Conservation (phyloP, 2,888 invertebrate species). For the Allacma fusca region DNA sequence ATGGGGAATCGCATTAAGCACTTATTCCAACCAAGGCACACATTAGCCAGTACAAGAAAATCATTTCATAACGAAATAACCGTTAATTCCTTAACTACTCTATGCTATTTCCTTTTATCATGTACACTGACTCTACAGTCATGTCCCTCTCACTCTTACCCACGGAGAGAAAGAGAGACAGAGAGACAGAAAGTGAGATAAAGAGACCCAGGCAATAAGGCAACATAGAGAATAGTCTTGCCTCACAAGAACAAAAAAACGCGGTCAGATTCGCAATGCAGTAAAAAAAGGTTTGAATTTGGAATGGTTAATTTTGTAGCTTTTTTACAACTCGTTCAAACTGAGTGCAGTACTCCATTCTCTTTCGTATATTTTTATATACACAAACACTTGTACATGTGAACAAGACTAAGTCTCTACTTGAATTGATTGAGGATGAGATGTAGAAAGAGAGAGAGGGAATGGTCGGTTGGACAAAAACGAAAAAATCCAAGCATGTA, state of each 20-base stretch:
- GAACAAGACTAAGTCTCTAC: not conserved
- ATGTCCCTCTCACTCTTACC: too few species aligned
- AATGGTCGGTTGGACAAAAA: constrained; percentile 18
- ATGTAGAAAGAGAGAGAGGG: not conserved
- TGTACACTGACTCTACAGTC: not conserved
- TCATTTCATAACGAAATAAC: constrained; percentile 22
- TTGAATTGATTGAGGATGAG: constrained; percentile 22
- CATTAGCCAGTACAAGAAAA: constrained; percentile 7
- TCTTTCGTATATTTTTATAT: too few species aligned
- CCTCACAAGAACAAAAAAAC: constrained; percentile 5
- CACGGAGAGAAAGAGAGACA: not conserved
- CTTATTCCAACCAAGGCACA: not conserved
- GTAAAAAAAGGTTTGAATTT: constrained; percentile 11
- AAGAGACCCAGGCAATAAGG: not conserved
- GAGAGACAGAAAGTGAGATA: not conserved
- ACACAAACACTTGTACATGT: not conserved
- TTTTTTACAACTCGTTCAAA: too few species aligned
- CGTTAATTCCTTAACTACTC: constrained; percentile 4
- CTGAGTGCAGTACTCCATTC: not conserved
- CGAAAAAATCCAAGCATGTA: not conserved
- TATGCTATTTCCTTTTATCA: not conserved
- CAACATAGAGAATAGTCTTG: not conserved
- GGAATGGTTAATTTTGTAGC: constrained; percentile 13
- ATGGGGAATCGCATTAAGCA: not conserved
- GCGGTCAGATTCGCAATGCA: not conserved